These are phyloP conservation scores for Psilanteris sp. DNA, from an alignment of 1,140 invertebrate genomes.

Conservation along the genomic window DNA sequence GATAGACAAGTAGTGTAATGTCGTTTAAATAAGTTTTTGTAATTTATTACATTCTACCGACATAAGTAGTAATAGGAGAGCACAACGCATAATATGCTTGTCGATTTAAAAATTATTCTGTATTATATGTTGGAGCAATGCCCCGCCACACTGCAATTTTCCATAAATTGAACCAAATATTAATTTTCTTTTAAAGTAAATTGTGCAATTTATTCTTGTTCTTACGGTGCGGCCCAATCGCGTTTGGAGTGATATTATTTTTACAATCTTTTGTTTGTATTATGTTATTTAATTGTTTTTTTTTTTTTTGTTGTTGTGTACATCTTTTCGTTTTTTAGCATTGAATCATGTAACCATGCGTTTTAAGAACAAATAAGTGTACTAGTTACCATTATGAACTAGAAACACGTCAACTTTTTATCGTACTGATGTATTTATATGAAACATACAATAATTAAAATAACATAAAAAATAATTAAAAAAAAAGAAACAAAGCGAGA, in stretches of 20 bases:
- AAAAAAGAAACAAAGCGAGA: slow-evolving; percentile 6
- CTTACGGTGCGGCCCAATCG: slow-evolving; percentile 5
- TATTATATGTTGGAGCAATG: slow-evolving; percentile 11
- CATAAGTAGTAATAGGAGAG: slow-evolving; percentile 45
- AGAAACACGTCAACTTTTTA: slow-evolving; percentile 43
- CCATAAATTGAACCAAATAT: no score
- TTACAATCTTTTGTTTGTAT: slow-evolving; percentile 1
- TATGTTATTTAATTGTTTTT: no score
- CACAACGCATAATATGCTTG: slow-evolving; percentile 50
- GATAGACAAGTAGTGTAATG: slow-evolving; percentile 54
- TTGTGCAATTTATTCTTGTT: slow-evolving; percentile 37
- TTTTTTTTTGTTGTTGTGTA: slow-evolving; percentile 27
- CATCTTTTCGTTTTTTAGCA: slow-evolving; percentile 35
- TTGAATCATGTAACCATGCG: slow-evolving; percentile 53
- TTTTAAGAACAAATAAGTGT: slow-evolving; percentile 48
- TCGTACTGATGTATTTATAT: slow-evolving; percentile 41
- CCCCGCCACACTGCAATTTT: slow-evolving; percentile 8
- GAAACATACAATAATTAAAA: no score
- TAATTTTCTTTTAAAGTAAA: no score
- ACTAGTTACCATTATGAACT: slow-evolving; percentile 50
- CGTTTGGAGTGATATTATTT: slow-evolving; percentile 38
- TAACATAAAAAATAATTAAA: no score
- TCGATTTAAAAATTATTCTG: slow-evolving; percentile 37
- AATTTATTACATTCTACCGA: slow-evolving; percentile 62
- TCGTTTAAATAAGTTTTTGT: slow-evolving; percentile 62